These are phyloP conservation scores for Varroa destructor DNA, from an alignment of 1,140 invertebrate genomes.

Conservation along the genomic window DNA sequence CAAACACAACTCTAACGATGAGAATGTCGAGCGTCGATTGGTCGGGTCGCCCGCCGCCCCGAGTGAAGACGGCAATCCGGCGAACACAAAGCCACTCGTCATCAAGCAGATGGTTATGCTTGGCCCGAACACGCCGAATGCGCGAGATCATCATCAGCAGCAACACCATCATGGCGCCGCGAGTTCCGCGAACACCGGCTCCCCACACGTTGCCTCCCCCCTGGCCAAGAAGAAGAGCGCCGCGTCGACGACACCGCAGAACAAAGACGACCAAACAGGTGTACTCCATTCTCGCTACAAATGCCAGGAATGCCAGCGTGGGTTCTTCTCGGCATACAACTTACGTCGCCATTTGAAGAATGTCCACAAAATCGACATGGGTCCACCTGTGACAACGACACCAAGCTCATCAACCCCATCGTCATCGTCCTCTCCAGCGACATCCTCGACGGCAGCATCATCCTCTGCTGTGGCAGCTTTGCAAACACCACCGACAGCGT, in stretches of 20 bases:
- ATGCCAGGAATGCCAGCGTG: slow-evolving; percentile 16
- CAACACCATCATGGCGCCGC: too few relatives aligned
- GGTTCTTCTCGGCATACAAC: slow-evolving; percentile 26
- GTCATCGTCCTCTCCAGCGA: too few relatives aligned
- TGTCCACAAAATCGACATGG: slow-evolving; percentile 25
- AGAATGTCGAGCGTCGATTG: background rate
- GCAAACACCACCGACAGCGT: too few relatives aligned
- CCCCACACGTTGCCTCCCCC: slow-evolving; percentile 3
- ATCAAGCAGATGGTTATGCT: slow-evolving; percentile 24
- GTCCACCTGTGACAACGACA: slow-evolving; percentile 2
- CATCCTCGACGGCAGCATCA: too few relatives aligned
- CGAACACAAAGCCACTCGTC: background rate
- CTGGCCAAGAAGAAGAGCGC: slow-evolving; percentile 26
- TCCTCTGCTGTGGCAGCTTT: too few relatives aligned
- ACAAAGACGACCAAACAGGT: slow-evolving; percentile 10
- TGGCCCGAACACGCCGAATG: background rate
- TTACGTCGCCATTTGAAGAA: slow-evolving; percentile 25
- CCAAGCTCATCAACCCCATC: too few relatives aligned
- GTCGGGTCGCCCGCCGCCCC: background rate
- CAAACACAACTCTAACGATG: slow-evolving; percentile 1
- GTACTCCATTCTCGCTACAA: slow-evolving; percentile 13
- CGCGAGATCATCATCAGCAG: too few relatives aligned
- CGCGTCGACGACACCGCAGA: background rate
- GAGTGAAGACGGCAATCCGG: background rate
- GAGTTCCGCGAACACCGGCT: background rate